Percentiles rank a stretch among this genome's conserved stretches.
Conservation (phyloP, 2,797 vertebrate species). For the Forpus xanthops region DNA sequence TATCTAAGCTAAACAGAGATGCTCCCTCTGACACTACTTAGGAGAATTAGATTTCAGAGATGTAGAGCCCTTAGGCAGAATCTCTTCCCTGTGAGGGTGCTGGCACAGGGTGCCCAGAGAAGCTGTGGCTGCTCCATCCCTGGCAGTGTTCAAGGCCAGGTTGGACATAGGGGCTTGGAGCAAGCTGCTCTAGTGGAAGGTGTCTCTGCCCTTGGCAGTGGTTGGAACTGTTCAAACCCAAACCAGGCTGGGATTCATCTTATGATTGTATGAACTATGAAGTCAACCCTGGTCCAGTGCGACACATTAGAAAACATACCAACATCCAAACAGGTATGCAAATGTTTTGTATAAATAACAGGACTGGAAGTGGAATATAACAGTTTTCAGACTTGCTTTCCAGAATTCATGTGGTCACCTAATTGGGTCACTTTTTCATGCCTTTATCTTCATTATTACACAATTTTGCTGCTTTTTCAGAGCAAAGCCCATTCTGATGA, state of each 20-base stretch:
- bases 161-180: not conserved
- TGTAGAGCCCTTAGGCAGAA: not conserved
- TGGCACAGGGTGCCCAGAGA: too few species aligned
- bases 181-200: not conserved
- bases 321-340: not conserved
- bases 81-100: not conserved
- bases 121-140: too few species aligned
- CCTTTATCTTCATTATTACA: not conserved
- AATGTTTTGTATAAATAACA: not conserved
- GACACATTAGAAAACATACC: not conserved
- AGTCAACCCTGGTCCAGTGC: not conserved
- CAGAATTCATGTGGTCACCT: not conserved
- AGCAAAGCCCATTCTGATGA: not conserved
- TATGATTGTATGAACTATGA: not conserved
- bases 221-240: not conserved
- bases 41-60: not conserved
- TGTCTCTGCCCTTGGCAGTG: not conserved
- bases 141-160: too few species aligned
- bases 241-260: not conserved
- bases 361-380: not conserved
- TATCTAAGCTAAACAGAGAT: not conserved
- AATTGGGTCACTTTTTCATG: not conserved
- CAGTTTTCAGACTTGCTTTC: not conserved
- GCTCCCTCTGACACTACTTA: not conserved
- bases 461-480: not conserved